phyloP scores from a whole-genome alignment of 2,797 vertebrate genomes.

The Gobionotothen gibberifrons region DNA sequence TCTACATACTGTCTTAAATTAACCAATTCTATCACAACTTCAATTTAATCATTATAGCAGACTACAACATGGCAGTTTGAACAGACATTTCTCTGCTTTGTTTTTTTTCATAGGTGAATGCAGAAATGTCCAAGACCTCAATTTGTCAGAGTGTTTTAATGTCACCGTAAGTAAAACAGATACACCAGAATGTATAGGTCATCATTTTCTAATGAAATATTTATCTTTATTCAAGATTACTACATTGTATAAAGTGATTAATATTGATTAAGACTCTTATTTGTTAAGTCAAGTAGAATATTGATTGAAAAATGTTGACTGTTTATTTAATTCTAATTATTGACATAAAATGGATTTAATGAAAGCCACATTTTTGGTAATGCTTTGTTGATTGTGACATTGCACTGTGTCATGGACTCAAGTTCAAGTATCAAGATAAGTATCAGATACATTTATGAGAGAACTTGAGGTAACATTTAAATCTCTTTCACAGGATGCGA shows the following conservation, averaged over 20 bases:
- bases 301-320: background rate
- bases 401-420: background rate
- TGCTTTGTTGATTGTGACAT: background rate
- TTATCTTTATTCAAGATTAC: background rate
- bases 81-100: background rate
- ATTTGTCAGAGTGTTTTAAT: constrained; percentile 86
- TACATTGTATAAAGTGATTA: background rate
- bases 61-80: background rate
- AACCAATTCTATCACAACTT: background rate
- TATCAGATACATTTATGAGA: background rate
- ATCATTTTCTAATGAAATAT: too few relatives aligned
- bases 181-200: background rate
- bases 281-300: constrained; percentile 1
- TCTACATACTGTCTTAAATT: background rate
- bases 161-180: constrained; percentile 84
- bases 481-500: constrained; percentile 81
- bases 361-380: background rate
- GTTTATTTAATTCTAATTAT: background rate
- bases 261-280: background rate
- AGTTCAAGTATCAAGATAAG: too few relatives aligned
- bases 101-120: constrained; percentile 83
- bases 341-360: background rate
- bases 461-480: constrained; percentile 11
- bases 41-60: background rate
- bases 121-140: constrained; percentile 89